Base-by-base conservation (phyloP, 2,888 invertebrate genomes). In the Chymomyza amoena region DNA sequence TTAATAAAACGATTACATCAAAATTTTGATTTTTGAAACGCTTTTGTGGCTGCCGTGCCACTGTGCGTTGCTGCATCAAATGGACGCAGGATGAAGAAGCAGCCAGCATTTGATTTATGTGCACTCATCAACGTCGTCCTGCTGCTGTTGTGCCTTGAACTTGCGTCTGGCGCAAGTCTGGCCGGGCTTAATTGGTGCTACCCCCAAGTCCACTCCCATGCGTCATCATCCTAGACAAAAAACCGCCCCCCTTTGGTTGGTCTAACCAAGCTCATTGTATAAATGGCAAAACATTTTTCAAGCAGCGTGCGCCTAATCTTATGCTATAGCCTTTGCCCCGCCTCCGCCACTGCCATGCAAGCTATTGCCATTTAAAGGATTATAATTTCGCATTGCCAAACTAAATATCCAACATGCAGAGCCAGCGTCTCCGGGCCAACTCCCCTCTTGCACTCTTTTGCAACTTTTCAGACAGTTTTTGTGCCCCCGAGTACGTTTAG, bases 391-490 rank as follows among this genome's bases (percentile, higher is more conserved):
- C 74, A 75, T 70, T 68, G 70, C 66, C 70, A 66, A 67, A 76
- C 83, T 76, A 69, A 76, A 77, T 80, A 85, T 32, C 36, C 63
- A 10, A 15, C 28, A 50, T 51, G 45, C 50, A 18, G 16, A 13
- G 32, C 61, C n/a, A 39, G n/a, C 16, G 9, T 7, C 32, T 32
- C 6, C n/a, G 3, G 25, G n/a, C n/a, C n/a, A n/a, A n/a, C 32
- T 25, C 54, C 15, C 61, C 54, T 39, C 60, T 76, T 80, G 78
- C 62, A 25, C 61, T 67, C 45, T 61, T 61, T 67, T 39, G 66
- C 60, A 67, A 85, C 80, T 85, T 85, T 88, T 75, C 84, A 85
- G 84, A 85, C 84, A 84, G 81, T 81, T 86, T 86, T 62, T 60
- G 65, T 54, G 60, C 52, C 36, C 71, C 66, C 57, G 25, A 25